These are phyloP conservation scores for Drosophila dives DNA, from an alignment of 2,888 invertebrate species.

Conservation along the genomic window DNA sequence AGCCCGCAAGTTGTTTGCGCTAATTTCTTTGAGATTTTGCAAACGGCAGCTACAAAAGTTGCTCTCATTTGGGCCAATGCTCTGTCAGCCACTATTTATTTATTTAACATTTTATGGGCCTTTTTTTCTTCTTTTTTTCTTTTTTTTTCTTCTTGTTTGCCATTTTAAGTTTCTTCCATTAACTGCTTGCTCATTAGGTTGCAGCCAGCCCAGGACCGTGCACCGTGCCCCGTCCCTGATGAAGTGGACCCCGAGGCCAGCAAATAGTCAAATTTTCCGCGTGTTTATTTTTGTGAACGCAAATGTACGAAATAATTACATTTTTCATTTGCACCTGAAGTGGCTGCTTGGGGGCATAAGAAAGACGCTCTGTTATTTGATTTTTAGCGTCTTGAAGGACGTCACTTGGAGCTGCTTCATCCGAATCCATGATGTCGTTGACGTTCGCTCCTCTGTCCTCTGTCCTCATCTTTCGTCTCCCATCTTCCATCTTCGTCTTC, in stretches of 20 bases:
- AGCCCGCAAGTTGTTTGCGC: slow-evolving; percentile 70
- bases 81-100: slow-evolving; percentile 76
- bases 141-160: slow-evolving; percentile 16
- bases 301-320: slow-evolving; percentile 81
- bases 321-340: slow-evolving; percentile 81
- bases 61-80: slow-evolving; percentile 68
- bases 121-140: slow-evolving; percentile 7
- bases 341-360: slow-evolving; percentile 53
- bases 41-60: slow-evolving; percentile 68
- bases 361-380: slow-evolving; percentile 51
- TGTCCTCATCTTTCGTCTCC: too few species aligned
- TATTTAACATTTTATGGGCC: slow-evolving; percentile 71
- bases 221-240: not conserved
- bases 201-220: slow-evolving; percentile 6
- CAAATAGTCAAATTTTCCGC: slow-evolving; percentile 66
- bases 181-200: slow-evolving; percentile 56
- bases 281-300: slow-evolving; percentile 71
- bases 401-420: slow-evolving; percentile 30
- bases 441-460: slow-evolving; percentile 9
- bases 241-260: slow-evolving; percentile 43
- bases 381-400: slow-evolving; percentile 60
- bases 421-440: slow-evolving; percentile 41
- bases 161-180: slow-evolving; percentile 67
- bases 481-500: too few species aligned
- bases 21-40: slow-evolving; percentile 74